A percentile compares a stretch with the other conserved stretches of the same genome.
Evolutionary conservation across 1,140 invertebrate genomes (phyloP).

Genomic region (Macrocentrus cingulum): DNA sequence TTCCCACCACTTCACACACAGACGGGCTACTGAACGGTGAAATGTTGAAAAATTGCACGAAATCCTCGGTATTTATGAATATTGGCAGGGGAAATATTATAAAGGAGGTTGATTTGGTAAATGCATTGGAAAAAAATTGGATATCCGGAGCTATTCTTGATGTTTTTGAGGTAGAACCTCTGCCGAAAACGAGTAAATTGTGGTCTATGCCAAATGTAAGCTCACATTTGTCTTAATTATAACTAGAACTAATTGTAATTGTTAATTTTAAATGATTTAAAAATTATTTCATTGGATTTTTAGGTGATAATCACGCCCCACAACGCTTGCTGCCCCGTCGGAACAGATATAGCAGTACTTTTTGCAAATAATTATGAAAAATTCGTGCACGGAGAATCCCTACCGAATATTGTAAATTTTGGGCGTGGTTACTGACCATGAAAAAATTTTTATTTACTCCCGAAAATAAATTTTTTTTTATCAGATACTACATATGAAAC

Average conservation of each 20-base stretch:
- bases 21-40: slow-evolving; percentile 57
- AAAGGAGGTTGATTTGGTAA: slow-evolving; percentile 58
- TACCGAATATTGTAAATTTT: slow-evolving; percentile 37
- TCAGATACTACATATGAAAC: too few species aligned
- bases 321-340: slow-evolving; percentile 52
- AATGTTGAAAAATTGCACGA: slow-evolving; percentile 52
- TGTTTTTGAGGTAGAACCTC: slow-evolving; percentile 64
- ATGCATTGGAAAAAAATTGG: slow-evolving; percentile 62
- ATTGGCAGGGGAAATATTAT: slow-evolving; percentile 64
- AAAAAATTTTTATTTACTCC: neutral
- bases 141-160: slow-evolving; percentile 64
- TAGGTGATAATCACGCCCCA: slow-evolving; percentile 64
- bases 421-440: slow-evolving; percentile 40
- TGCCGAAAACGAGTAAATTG: slow-evolving; percentile 56
- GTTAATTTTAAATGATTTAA: slow-evolving; percentile 15
- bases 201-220: slow-evolving; percentile 59
- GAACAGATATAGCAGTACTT: slow-evolving; percentile 52
- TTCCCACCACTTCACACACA: slow-evolving; percentile 62
- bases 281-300: slow-evolving; percentile 27
- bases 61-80: slow-evolving; percentile 61
- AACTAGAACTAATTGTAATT: neutral
- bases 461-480: too few species aligned
- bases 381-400: slow-evolving; percentile 35
- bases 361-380: slow-evolving; percentile 53
- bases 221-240: slow-evolving; percentile 8